Conservation (phyloP, 2,113 vertebrate genomes). For the Callopanchax toddi region DNA sequence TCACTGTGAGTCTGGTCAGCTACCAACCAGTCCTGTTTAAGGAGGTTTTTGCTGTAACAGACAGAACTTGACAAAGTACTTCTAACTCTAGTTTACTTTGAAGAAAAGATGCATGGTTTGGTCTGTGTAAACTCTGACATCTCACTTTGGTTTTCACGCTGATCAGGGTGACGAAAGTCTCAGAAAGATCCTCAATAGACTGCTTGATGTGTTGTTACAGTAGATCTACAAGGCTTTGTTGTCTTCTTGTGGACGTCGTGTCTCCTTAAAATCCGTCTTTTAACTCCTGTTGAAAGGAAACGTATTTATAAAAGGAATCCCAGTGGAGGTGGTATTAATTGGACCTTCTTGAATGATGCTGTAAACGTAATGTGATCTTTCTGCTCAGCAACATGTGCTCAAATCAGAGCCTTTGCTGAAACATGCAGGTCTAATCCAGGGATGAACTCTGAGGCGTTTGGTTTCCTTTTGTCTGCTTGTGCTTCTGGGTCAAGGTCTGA, state of each 20-base stretch:
- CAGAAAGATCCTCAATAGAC: constrained; percentile 46
- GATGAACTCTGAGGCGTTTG: too few relatives aligned
- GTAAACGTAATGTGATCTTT: constrained; percentile 44
- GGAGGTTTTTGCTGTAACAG: too few relatives aligned
- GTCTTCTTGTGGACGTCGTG: too few relatives aligned
- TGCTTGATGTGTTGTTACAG: neutral
- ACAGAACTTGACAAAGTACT: neutral
- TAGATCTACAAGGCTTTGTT: neutral
- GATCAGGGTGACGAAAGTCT: constrained; percentile 53
- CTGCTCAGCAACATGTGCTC: constrained; percentile 10
- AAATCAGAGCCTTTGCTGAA: too few relatives aligned
- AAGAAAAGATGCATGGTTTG: constrained; percentile 1
- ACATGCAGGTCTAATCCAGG: neutral
- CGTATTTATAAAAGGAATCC: neutral
- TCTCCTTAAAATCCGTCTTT: neutral
- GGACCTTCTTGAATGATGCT: constrained; percentile 25
- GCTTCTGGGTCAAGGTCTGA: too few relatives aligned
- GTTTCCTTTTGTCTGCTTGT: too few relatives aligned
- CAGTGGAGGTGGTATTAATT: neutral
- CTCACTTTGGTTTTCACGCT: constrained; percentile 4
- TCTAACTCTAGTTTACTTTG: constrained; percentile 4
- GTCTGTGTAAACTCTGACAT: constrained; percentile 13
- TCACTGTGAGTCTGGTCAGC: neutral
- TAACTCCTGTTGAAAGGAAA: neutral
- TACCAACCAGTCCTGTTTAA: neutral